Base-by-base conservation (phyloP, 2,113 vertebrate species). In the Hiodon alosoides region DNA sequence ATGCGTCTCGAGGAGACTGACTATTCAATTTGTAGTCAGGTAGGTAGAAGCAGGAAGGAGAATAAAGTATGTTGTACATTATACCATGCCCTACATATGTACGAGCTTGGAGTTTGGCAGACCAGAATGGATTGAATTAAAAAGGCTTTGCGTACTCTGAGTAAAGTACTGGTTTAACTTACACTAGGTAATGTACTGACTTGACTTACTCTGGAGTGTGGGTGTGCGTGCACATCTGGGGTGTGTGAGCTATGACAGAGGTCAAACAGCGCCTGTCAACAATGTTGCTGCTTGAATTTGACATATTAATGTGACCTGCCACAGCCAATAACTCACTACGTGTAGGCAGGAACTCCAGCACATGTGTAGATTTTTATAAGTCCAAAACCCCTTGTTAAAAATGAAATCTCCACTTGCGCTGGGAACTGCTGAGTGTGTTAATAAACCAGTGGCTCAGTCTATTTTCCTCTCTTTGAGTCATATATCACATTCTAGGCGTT, bases 331-430 rank as follows among this genome's bases (percentile, higher is more conserved):
- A 82, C 79, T 84, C 71, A 61, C 81, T 81, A 84, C 83, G 81
- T 85, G 83, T 66, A 61, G 81, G 74, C 77, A 83, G 82, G 83
- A 80, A 80, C 79, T 69, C 5, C 13, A 74, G 85, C 84, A 85
- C 74, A 79, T 86, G 86, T 83, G 86, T 76, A 78, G 82, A 84
- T 84, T 85, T 87, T 88, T 89, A 88, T 87, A 74, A 77, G 79
- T 77, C 83, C 78, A 78, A 73, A 68, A 3, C 78, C 78, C 60
- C 51, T 66, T 86, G 51, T 58, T 67, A 54, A 46, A 76, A 70
- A 74, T 83, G 83, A 82, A 79, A 85, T 65, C 83, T 77, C 73
- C 67, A 65, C 80, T 78, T 72, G 77, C 78, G 77, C 81, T 57
- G 75, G 81, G 67, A 67, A 79, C 73, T 81, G 60, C 75, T n/a